Conservation (phyloP, 2,888 invertebrate species). For the Lepidochrysops patricia region DNA sequence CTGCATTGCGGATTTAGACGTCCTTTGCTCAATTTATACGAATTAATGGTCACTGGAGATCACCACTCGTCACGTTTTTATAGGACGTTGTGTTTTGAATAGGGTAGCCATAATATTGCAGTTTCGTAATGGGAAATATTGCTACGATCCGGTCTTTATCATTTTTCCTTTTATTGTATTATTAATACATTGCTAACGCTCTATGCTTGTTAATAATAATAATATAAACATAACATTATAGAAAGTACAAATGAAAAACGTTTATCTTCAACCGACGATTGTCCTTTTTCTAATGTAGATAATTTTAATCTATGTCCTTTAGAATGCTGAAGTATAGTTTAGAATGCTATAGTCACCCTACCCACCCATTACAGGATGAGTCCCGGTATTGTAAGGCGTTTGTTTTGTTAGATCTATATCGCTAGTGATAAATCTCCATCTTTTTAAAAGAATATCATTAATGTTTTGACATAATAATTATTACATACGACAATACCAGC, state of each 20-base stretch:
- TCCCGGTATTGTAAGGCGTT: neutral
- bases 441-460: too few species aligned
- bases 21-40: conserved; percentile 19
- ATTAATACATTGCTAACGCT: too few species aligned
- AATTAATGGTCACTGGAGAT: conserved; percentile 18
- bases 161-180: too few species aligned
- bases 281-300: too few species aligned
- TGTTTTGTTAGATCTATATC: neutral
- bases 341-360: neutral
- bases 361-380: neutral
- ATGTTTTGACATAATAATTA: too few species aligned
- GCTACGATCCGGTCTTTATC: too few species aligned
- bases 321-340: neutral
- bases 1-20: conserved; percentile 21
- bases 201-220: too few species aligned
- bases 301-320: neutral
- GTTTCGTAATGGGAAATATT: too few species aligned
- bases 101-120: neutral
- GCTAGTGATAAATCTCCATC: neutral
- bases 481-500: too few species aligned
- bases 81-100: neutral
- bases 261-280: too few species aligned
- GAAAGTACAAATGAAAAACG: too few species aligned
- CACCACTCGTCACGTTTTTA: neutral
- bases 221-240: too few species aligned